Evolutionary conservation across 2,888 invertebrate species (phyloP), one percentile per base, ranked within the genome.

Genomic region (Eueremaeus valkanovi): DNA sequence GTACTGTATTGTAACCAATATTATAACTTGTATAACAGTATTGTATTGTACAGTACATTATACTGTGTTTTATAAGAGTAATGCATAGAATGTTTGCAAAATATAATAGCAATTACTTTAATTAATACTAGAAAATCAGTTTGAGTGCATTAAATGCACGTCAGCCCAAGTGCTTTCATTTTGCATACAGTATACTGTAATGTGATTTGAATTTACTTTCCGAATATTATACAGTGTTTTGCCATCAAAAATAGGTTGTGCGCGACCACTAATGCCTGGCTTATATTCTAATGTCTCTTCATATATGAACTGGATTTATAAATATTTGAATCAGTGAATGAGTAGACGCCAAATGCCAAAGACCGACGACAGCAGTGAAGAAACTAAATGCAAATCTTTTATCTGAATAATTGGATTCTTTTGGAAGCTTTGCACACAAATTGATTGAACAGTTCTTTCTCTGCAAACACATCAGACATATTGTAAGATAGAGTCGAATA

Each of bases 261-360:
- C 90, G 0, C 86, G 92, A 79, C 90, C 91, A 0, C 88, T 87
- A 77, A 86, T 92, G 81, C 93, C 93, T 0, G 93, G 93, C 33
- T 87, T 93, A 61, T 93, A 93, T 81, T 92, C 93, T 0, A 87
- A 92, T 79, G 87, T 93, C 16, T 91, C 92, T 18, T 88, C 89
- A 81, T 93, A 89, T 81, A 87, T 90, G 1, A 85, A 88, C 31
- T 93, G 93, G 93, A 92, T 93, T 78, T 83, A 85, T 27, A 73
- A 79, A 33, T 76, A 78, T 27, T 66, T 77, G 68, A 74, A 74
- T 74, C 42, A 68, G 66, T 74, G 36, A 9, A 58, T 36, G 18
- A 31, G 45, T 42, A 72, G 45, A 72, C 21, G 21, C n/a, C 31
- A 63, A 16, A 63, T 63, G 61, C 31, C 61, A 63, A n/a, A 29